Evolutionary conservation across 2,797 vertebrate species (phyloP).

Genomic region (Tamandua tetradactyla): DNA sequence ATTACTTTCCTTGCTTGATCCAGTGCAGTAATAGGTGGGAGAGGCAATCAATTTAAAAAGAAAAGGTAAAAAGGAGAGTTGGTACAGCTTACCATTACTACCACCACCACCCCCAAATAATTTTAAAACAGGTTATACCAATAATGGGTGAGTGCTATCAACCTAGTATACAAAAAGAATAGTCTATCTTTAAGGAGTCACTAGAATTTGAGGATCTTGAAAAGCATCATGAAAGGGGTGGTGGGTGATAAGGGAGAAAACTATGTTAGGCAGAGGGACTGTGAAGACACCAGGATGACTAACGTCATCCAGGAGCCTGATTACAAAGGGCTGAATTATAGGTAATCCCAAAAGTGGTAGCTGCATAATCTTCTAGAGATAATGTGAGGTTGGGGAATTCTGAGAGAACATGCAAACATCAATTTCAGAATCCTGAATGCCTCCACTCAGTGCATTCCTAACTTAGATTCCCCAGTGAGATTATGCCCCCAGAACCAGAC

Average conservation of each 20-base stretch:
- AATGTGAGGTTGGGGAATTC: conserved; percentile 36
- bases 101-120: not conserved
- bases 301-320: not conserved
- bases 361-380: not conserved
- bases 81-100: not conserved
- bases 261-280: not conserved
- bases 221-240: not conserved
- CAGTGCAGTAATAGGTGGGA: not conserved
- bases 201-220: not conserved
- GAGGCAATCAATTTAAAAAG: not conserved
- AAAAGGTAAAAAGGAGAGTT: not conserved
- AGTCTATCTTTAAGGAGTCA: not conserved
- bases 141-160: not conserved
- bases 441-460: not conserved
- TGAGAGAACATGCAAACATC: not conserved
- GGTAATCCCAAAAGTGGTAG: not conserved
- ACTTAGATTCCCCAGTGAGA: conserved; percentile 13
- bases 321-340: not conserved
- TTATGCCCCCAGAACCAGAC: not conserved
- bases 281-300: fast-evolving
- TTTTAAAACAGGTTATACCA: not conserved
- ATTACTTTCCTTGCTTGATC: not conserved
- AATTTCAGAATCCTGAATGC: conserved; percentile 29
- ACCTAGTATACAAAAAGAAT: not conserved
- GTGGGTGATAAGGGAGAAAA: not conserved